Percentiles rank a stretch among this genome's conserved stretches.
Evolutionary conservation across 2,113 vertebrate genomes (phyloP).

Genomic region (Mesitornis unicolor): DNA sequence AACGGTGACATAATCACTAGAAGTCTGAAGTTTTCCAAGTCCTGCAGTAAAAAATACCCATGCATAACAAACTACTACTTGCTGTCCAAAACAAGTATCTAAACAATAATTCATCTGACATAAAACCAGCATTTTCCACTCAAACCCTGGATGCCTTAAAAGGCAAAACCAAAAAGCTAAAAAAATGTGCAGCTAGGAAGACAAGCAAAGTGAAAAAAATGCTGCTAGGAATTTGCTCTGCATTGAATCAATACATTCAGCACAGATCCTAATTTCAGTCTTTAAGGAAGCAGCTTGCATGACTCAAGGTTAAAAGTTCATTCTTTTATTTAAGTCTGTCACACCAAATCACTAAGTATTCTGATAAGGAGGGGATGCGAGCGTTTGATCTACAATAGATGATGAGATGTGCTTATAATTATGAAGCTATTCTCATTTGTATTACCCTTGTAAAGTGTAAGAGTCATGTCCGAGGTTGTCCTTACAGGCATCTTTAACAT

Average conservation of each 20-base stretch:
- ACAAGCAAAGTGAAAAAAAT: neutral
- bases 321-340: neutral
- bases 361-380: neutral
- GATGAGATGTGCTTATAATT: neutral
- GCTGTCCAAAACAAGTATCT: neutral
- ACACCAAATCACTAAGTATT: neutral
- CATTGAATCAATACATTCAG: neutral
- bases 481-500: neutral
- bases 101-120: neutral
- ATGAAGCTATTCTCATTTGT: neutral
- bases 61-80: neutral
- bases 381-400: neutral
- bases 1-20: neutral
- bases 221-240: neutral
- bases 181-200: neutral
- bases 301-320: slow-evolving; percentile 65
- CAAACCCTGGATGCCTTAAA: neutral
- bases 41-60: neutral
- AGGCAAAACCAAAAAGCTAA: neutral
- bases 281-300: neutral
- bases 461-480: neutral
- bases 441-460: neutral
- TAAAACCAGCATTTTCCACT: neutral
- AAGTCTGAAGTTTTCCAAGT: slow-evolving; percentile 58
- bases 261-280: neutral